A percentile compares a stretch with the other conserved stretches of the same genome.
phyloP scores from a whole-genome alignment of 2,888 invertebrate genomes.

The Pristionchus japonicus region DNA sequence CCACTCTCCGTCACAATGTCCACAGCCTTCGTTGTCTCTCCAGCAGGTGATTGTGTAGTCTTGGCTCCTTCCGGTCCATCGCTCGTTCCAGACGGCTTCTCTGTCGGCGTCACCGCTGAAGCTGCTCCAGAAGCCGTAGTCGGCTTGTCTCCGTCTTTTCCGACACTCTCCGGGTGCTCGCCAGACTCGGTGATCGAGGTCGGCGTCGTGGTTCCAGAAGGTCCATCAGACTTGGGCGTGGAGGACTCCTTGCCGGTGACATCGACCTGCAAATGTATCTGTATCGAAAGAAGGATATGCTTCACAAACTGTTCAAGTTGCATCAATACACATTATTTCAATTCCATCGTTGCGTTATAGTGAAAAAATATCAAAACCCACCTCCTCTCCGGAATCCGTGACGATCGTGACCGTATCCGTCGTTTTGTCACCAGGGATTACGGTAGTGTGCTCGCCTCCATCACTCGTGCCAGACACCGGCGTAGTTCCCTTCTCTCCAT shows the following conservation, averaged over 20 bases:
- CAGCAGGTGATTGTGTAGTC: not conserved
- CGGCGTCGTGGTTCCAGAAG: conserved; percentile 2
- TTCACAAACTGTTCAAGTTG: not conserved
- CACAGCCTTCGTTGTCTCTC: not conserved
- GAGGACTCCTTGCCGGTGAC: not conserved
- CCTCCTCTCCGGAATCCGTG: not conserved
- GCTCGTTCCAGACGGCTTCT: not conserved
- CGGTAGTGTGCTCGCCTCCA: not conserved
- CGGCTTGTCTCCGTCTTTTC: not conserved
- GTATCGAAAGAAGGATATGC: not conserved
- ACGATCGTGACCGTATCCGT: not conserved
- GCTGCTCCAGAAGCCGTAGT: not conserved
- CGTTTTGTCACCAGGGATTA: not conserved
- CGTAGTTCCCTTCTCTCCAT: not conserved
- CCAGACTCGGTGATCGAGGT: conserved; percentile 10
- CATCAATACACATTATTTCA: too few species aligned
- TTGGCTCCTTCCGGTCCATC: conserved; percentile 16
- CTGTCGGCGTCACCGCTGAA: too few species aligned
- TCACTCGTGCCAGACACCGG: not conserved
- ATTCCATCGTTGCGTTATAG: too few species aligned
- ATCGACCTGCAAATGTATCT: not conserved
- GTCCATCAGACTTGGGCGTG: not conserved
- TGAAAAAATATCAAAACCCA: too few species aligned
- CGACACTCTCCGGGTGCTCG: not conserved
- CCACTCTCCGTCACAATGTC: not conserved